phyloP scores from a whole-genome alignment of 2,888 invertebrate species.

The Andrena bucephala region DNA sequence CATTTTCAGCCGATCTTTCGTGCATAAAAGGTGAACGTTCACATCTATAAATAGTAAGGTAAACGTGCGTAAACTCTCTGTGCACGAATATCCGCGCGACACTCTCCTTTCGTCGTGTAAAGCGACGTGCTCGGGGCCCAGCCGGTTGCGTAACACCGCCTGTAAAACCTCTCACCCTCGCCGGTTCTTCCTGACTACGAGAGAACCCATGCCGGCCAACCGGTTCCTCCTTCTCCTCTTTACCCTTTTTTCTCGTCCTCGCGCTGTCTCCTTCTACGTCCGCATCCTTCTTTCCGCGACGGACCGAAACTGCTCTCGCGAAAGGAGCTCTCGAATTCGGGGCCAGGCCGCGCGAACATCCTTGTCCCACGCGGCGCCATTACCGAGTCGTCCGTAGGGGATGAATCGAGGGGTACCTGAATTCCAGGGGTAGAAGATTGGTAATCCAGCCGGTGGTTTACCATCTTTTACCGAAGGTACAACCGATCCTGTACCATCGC shows the following conservation, averaged over 20 bases:
- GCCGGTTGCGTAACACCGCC: constrained; percentile 66
- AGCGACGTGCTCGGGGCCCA: constrained; percentile 54
- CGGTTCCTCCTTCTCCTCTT: constrained; percentile 64
- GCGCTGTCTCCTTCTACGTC: constrained; percentile 28
- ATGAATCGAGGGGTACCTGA: no score
- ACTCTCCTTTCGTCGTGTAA: constrained; percentile 56
- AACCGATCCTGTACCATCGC: background rate
- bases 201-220: constrained; percentile 63
- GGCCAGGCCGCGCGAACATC: background rate
- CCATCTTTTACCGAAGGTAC: constrained; percentile 23
- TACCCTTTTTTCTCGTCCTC: constrained; percentile 29
- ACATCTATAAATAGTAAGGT: constrained; percentile 63
- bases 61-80: constrained; percentile 63
- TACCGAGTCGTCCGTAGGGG: no score
- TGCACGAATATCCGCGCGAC: constrained; percentile 59
- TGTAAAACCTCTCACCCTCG: constrained; percentile 67
- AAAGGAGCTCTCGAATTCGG: constrained; percentile 37
- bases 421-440: no score
- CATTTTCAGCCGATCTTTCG: constrained; percentile 1
- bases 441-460: no score
- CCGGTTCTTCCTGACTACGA: constrained; percentile 68
- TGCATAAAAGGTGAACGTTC: constrained; percentile 54
- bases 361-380: constrained; percentile 10
- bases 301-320: constrained; percentile 15
- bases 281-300: constrained; percentile 42